Base-by-base conservation (phyloP, 2,113 vertebrate species). In the Parus major region DNA sequence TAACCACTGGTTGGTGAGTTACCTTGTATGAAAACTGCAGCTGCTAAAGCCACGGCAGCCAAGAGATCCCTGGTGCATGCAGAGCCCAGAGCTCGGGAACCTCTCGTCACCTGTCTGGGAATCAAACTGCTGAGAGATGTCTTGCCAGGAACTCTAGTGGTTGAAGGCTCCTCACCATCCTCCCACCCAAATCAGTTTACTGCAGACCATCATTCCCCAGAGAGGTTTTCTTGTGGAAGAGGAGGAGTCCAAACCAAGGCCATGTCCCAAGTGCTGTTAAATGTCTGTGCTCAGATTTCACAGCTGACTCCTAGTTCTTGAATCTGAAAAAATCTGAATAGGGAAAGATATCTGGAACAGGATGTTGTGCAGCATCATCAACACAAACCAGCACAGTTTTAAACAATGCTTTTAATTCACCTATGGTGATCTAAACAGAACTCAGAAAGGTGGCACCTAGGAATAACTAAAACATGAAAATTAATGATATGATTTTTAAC, bases 211-310 rank as follows among this genome's bases (percentile, higher is more conserved):
- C 2, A 11, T 49, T 76, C 31, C 56, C 10, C n/a, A 39, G 64
- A 14, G 1, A 39, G 10, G 47, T 87, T 69, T 85, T 64, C 35
- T 3, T 0, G 0, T 3, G n/a, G 20, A 20, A 66, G 28, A 39
- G 39, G 11, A 60, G 24, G 19, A 64, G 5, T 69, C 50, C 66
- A 76, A 60, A 68, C 5, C 19, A 76, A 76, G 78, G 35, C 20
- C 1, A 0, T 16, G 44, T 49, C 28, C 41, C 15, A 60, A 25
- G 8, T 5, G 12, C 9, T 1, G 0, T 18, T 49, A 46, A 72
- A 33, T 69, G 15, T 12, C 18, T 88, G 49, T 31, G 7, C 31
- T 36, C 44, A 49, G 52, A 56, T 79, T 47, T 75, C 70, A 64
- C 33, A 78, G 27, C 9, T 70, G 44, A 56, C 15, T 41, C 12